A percentile compares a stretch with the other conserved stretches of the same genome.
Evolutionary conservation across 2,113 vertebrate genomes (phyloP).

Genomic region (Semnornis frantzii): DNA sequence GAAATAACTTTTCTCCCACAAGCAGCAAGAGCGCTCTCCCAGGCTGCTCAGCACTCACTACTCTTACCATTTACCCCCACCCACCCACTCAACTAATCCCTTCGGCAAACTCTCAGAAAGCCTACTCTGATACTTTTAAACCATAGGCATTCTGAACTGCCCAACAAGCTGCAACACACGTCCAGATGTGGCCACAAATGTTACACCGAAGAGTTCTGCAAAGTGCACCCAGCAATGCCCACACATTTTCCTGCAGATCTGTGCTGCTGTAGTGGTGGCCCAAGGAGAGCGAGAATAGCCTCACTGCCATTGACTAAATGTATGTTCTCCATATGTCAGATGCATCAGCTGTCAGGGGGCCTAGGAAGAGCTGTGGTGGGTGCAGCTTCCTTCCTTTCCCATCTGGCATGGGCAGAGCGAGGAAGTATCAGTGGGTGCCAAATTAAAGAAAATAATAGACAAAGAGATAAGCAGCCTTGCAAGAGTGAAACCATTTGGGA

Average conservation of each 20-base stretch:
- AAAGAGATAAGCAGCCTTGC: background rate
- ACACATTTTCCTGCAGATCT: background rate
- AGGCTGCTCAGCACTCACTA: background rate
- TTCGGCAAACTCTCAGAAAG: background rate
- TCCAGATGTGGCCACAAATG: background rate
- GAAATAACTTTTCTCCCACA: background rate
- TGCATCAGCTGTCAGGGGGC: background rate
- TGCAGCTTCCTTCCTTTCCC: background rate
- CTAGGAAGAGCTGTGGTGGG: background rate
- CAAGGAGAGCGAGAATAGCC: background rate
- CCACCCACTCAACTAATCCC: background rate
- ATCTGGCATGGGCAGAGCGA: background rate
- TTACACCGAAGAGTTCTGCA: background rate
- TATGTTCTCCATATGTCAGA: conserved; percentile 2
- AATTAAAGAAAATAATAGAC: background rate
- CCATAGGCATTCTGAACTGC: background rate
- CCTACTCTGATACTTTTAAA: background rate
- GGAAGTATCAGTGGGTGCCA: background rate
- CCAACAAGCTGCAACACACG: background rate
- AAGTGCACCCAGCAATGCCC: background rate
- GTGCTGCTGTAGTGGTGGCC: background rate
- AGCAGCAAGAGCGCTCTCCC: background rate
- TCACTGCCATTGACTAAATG: background rate
- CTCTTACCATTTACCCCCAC: background rate
- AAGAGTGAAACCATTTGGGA: background rate